A percentile compares a stretch with the other conserved stretches of the same genome.
phyloP scores from a whole-genome alignment of 2,888 invertebrate genomes.

The Autographa gamma region DNA sequence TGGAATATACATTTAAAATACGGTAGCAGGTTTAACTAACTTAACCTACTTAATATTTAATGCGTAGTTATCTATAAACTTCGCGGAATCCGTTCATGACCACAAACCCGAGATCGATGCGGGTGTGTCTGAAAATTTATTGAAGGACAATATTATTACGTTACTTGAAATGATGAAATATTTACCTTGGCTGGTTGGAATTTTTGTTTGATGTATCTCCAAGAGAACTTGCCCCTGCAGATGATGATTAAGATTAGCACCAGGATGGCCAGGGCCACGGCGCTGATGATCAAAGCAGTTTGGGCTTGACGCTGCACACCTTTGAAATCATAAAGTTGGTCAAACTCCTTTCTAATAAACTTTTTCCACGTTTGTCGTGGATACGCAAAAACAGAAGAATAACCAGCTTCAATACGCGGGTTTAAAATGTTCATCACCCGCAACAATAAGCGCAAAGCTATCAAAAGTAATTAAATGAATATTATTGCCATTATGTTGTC shows the following conservation, averaged over 20 bases:
- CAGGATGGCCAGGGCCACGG: constrained; percentile 78
- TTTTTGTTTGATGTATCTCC: constrained; percentile 83
- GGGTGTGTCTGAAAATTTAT: neutral
- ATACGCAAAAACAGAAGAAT: too few species aligned
- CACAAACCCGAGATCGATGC: constrained; percentile 5
- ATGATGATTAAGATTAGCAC: constrained; percentile 75
- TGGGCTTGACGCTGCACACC: constrained; percentile 83
- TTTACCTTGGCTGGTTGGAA: constrained; percentile 83
- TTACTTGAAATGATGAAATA: constrained; percentile 11
- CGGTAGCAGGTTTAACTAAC: neutral
- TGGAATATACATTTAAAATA: too few species aligned
- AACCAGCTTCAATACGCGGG: too few species aligned
- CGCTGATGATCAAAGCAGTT: constrained; percentile 80
- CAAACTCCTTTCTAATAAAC: constrained; percentile 12
- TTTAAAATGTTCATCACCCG: too few species aligned
- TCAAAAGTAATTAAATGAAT: too few species aligned
- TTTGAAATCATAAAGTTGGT: constrained; percentile 53
- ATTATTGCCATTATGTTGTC: too few species aligned
- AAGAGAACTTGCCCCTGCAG: constrained; percentile 77
- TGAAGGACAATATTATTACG: neutral
- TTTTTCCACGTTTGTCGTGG: neutral
- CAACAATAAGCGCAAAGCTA: too few species aligned
- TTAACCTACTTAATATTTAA: neutral
- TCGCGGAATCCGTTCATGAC: neutral
- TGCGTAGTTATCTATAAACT: neutral